Evolutionary conservation across 1,140 invertebrate species (phyloP), one percentile per base, ranked within the genome.

Genomic region (Lineus longissimus): DNA sequence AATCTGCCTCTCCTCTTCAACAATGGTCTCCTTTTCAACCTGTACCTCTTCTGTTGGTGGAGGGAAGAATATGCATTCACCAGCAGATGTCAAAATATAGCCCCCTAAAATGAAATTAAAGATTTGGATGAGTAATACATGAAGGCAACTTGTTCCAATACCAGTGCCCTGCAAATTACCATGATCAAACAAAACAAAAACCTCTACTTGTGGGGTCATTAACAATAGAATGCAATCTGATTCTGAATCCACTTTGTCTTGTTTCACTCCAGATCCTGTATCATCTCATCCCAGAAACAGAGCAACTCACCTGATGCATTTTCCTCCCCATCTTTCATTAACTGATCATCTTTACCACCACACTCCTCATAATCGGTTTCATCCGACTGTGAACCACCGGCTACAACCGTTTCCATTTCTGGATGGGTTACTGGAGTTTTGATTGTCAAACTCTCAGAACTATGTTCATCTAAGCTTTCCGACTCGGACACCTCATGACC

Each of bases 1-100:
- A 51, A 87, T 75, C 63, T 74, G 72, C 73, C 82, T 85, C 74
- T 88, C 87, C 62, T 87, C 78, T 27, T 86, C 83, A 47, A 77
- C 80, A 33, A 87, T 81, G 17, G 65, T 63, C 7, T 79, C 67
- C 47, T 70, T 33, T 23, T 81, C 73, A n/a, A 86, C 59, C 13
- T 67, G 31, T 23, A 73, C 63, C 75, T 86, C 85, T 70, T 78
- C 63, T 19, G 58, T 73, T 23, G 87, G 86, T 27, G 76, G 70
- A 17, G 74, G 71, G 55, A 84, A 77, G 57, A 73, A 74, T 30
- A 80, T 72, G 0, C 76, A 56, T 56, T 79, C 73, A 36, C 76
- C 76, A 65, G 69, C 70, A 9, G 69, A 71, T 62, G 62, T 63
- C 17, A 72, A 25, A 7, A 80, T 51, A 30, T 65, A 66, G 68